Evolutionary conservation across 30 jellyfish, hydroid and myxozoan species (phyloP).

Genomic region (Cassiopea xamachana): DNA sequence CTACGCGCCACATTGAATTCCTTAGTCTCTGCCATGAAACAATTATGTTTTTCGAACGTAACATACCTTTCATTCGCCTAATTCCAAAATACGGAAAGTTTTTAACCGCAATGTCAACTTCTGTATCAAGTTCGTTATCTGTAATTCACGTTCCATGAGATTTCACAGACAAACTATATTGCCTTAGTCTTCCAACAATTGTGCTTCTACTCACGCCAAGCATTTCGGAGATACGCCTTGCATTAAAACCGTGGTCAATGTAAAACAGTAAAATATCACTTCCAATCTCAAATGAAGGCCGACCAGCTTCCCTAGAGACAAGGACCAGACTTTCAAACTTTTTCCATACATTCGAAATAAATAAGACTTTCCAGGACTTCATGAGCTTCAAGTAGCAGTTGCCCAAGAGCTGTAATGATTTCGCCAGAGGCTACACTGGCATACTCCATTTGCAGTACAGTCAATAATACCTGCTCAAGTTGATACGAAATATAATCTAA

Average conservation of each 20-base stretch:
- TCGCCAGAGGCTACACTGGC: neutral
- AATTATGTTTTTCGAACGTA: constrained; percentile 7
- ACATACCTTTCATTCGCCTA: constrained; percentile 38
- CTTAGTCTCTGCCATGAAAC: constrained; percentile 32
- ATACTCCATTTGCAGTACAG: neutral
- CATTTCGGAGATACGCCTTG: constrained; percentile 23
- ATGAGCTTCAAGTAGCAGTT: neutral
- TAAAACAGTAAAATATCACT: constrained; percentile 25
- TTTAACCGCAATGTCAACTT: constrained; percentile 11
- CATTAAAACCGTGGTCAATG: constrained; percentile 35
- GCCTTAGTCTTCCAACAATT: constrained; percentile 31
- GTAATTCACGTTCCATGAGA: constrained; percentile 1
- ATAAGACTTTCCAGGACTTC: neutral
- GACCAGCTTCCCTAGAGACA: constrained; percentile 51
- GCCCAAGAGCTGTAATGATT: neutral
- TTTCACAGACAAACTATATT: constrained; percentile 34
- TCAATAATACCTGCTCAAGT: neutral
- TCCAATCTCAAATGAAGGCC: constrained; percentile 25
- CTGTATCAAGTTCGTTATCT: constrained; percentile 37
- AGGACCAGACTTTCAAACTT: neutral
- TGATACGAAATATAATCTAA: neutral
- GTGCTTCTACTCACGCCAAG: constrained; percentile 51
- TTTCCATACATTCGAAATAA: neutral
- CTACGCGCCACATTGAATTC: constrained; percentile 47
- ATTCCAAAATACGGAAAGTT: constrained; percentile 27